Evolutionary conservation across 23 tunicate genomes (phyloP).

Genomic region (Styela clava): DNA sequence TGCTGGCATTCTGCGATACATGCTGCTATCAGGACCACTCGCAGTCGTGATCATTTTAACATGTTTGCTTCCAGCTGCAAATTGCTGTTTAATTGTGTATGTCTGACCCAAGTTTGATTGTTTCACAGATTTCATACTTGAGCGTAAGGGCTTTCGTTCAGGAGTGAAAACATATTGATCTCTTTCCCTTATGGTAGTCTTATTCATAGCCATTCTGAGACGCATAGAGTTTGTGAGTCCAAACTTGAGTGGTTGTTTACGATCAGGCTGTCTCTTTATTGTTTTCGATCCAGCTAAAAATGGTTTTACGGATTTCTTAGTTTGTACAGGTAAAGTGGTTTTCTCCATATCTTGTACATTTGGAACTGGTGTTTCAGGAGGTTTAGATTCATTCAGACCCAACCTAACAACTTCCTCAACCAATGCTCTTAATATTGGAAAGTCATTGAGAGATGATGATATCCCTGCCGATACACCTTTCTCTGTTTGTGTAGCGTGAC

Average conservation of each 20-base stretch:
- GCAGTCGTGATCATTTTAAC: conserved; percentile 5
- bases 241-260: conserved; percentile 10
- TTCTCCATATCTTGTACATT: neutral
- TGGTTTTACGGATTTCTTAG: neutral
- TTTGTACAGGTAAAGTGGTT: neutral
- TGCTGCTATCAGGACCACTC: conserved; percentile 27
- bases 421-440: conserved; percentile 23
- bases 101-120: conserved; percentile 3
- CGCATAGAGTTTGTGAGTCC: conserved; percentile 33
- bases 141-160: neutral
- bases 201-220: conserved; percentile 15
- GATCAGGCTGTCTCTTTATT: neutral
- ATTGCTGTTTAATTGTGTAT: neutral
- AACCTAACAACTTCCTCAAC: conserved; percentile 19
- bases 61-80: neutral
- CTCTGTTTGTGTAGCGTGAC: neutral
- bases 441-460: neutral
- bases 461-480: neutral
- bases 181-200: neutral
- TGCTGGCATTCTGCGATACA: conserved; percentile 13
- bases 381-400: neutral
- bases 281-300: neutral
- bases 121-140: neutral
- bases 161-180: neutral
- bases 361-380: neutral